A percentile compares a stretch with the other conserved stretches of the same genome.
These are phyloP conservation scores for Sigmodon hispidus DNA, from an alignment of 2,113 vertebrate species.

Conservation along the genomic window DNA sequence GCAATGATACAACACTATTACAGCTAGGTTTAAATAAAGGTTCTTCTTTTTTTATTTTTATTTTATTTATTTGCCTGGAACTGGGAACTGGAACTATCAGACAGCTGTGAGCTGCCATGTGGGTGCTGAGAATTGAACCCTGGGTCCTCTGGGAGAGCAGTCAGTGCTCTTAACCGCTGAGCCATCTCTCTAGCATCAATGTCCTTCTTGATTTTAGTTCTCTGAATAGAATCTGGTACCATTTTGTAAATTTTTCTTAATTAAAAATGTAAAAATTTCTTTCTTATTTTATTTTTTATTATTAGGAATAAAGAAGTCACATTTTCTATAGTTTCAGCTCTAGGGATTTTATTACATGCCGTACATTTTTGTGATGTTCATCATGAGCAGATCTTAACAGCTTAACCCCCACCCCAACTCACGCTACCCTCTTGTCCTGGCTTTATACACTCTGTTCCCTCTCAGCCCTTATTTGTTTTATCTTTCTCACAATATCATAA, in stretches of 20 bases:
- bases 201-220: not conserved
- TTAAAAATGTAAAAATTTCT: slow-evolving; percentile 7
- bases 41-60: no score
- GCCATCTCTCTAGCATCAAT: no score
- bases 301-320: no score
- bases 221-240: not conserved
- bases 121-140: no score
- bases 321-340: not conserved
- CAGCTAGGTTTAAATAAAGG: not conserved
- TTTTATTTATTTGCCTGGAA: no score
- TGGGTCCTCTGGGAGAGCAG: no score
- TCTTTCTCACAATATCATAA: not conserved
- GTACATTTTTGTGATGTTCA: not conserved
- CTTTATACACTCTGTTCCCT: not conserved
- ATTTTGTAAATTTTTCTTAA: slow-evolving; percentile 39
- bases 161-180: no score
- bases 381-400: not conserved
- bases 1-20: not conserved
- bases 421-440: no score
- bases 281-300: no score
- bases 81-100: no score
- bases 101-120: no score
- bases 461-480: not conserved
- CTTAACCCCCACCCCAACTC: not conserved
- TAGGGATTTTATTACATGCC: not conserved